These are phyloP conservation scores for Babyrousa celebensis DNA, from an alignment of 2,797 vertebrate species.

Conservation along the genomic window DNA sequence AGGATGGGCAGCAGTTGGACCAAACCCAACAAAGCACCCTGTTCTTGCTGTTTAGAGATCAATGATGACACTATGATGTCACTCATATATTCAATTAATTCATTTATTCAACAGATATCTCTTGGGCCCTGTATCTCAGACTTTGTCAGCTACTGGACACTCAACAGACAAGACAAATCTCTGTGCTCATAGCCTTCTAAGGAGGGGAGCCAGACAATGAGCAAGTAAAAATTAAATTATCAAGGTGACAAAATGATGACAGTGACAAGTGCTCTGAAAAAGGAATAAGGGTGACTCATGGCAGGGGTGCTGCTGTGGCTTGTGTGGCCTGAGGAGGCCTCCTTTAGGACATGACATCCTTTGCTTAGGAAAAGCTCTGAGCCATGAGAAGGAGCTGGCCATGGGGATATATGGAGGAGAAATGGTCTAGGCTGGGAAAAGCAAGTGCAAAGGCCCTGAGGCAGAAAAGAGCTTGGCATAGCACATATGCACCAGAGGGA, in stretches of 20 bases:
- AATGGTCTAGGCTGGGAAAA: not conserved
- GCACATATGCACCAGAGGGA: not conserved
- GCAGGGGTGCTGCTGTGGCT: not conserved
- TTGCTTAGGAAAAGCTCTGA: not conserved
- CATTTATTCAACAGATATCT: not conserved
- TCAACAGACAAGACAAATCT: not conserved
- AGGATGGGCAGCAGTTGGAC: not conserved
- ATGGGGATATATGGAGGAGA: not conserved
- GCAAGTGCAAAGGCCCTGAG: not conserved
- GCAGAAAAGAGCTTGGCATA: not conserved
- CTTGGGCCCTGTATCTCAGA: rapidly evolving
- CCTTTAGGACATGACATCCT: too few relatives aligned
- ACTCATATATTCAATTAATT: not conserved
- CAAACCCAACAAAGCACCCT: not conserved
- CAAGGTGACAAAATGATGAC: not conserved
- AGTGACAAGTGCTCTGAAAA: not conserved
- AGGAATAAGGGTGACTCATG: not conserved
- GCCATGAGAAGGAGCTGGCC: not conserved
- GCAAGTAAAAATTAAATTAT: not conserved
- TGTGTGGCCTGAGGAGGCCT: not conserved
- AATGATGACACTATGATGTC: not conserved
- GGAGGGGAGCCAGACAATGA: not conserved
- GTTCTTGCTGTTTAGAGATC: not conserved
- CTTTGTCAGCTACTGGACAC: not conserved
- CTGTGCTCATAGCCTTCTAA: not conserved